Conservation (phyloP, 2,888 invertebrate genomes). For the Drosophila ochracea region DNA sequence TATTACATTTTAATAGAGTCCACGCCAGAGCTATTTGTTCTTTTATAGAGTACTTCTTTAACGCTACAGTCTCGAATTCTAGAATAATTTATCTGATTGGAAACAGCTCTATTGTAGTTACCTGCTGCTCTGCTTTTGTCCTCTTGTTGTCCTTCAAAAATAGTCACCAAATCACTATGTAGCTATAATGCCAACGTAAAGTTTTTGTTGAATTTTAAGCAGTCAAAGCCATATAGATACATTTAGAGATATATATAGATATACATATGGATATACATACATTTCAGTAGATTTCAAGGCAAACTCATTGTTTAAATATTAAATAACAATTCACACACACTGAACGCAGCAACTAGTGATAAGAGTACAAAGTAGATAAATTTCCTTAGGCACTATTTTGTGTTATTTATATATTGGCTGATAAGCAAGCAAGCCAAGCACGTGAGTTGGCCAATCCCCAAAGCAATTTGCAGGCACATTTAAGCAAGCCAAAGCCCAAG, state of each 20-base stretch:
- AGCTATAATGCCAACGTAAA: constrained; percentile 18
- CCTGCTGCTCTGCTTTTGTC: constrained; percentile 23
- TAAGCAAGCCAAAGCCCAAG: constrained; percentile 24
- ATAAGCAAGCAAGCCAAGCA: constrained; percentile 43
- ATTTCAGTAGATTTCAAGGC: constrained; percentile 21
- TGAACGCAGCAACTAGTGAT: constrained; percentile 29
- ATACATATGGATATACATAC: background rate
- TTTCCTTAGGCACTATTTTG: constrained; percentile 20
- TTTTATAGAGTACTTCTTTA: background rate
- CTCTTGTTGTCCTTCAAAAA: constrained; percentile 1
- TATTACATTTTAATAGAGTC: constrained; percentile 14
- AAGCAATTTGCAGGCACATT: constrained; percentile 54
- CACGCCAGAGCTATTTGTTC: background rate
- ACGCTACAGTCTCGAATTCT: constrained; percentile 8
- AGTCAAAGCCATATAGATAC: background rate
- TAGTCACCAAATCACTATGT: constrained; percentile 26
- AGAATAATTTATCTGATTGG: constrained; percentile 20
- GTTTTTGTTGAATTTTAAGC: background rate
- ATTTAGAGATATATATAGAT: background rate
- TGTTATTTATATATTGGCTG: constrained; percentile 13
- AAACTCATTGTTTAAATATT: constrained; percentile 27
- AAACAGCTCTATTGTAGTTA: background rate
- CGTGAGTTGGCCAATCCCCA: constrained; percentile 54
- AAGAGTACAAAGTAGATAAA: constrained; percentile 32
- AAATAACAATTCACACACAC: constrained; percentile 2